Conservation (phyloP, 1,140 invertebrate species). For the Neomicropteryx cornuta region DNA sequence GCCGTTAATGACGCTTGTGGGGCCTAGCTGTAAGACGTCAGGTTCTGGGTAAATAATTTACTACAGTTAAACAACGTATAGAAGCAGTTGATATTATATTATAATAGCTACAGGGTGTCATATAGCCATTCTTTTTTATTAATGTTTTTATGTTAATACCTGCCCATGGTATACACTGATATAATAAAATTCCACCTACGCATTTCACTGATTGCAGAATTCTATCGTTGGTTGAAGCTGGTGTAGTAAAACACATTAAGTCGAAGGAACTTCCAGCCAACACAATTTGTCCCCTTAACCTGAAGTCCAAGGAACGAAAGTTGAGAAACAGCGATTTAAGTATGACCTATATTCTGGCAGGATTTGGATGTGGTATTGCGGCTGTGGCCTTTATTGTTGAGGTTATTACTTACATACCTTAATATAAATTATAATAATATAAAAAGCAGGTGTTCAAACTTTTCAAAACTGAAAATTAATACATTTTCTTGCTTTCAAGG, state of each 20-base stretch:
- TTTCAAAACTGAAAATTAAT: no score
- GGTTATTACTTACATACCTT: slow-evolving; percentile 21
- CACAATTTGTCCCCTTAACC: slow-evolving; percentile 64
- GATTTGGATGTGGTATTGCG: slow-evolving; percentile 49
- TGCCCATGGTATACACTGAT: no score
- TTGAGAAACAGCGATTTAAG: slow-evolving; percentile 54
- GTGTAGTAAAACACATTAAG: slow-evolving; percentile 56
- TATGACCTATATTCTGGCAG: slow-evolving; percentile 61
- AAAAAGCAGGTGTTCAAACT: no score
- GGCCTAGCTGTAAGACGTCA: no score
- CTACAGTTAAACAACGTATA: no score
- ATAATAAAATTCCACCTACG: background rate
- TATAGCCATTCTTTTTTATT: no score
- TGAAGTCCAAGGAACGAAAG: slow-evolving; percentile 67
- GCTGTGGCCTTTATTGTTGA: slow-evolving; percentile 52
- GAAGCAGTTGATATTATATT: no score
- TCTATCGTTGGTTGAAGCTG: slow-evolving; percentile 53
- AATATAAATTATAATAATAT: background rate
- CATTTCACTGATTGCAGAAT: slow-evolving; percentile 41
- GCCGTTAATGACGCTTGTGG: no score
- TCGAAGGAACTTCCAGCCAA: slow-evolving; percentile 51
- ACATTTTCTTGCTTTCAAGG: no score
- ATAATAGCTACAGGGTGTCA: no score
- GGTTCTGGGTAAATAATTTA: no score
- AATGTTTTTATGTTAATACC: no score